Conservation (phyloP, 2,888 invertebrate species). For the Chamaedrilus cognettii region DNA sequence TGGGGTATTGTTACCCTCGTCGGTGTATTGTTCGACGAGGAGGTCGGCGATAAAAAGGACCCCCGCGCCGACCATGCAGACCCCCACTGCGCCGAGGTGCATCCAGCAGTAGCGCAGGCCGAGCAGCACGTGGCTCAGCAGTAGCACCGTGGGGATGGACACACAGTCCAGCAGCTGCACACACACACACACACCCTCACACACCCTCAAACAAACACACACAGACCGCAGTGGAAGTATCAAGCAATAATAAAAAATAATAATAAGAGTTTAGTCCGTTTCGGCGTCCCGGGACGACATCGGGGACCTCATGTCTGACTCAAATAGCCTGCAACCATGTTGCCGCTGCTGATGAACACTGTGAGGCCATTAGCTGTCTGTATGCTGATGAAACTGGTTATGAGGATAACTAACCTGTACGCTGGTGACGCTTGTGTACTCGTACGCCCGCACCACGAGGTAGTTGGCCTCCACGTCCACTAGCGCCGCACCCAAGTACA, state of each 20-base stretch:
- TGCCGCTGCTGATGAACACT: too few species aligned
- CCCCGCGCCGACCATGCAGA: conserved; percentile 80
- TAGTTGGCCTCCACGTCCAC: conserved; percentile 87
- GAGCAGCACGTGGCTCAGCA: conserved; percentile 76
- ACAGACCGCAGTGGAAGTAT: too few species aligned
- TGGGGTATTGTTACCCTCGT: background rate
- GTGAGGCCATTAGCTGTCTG: too few species aligned
- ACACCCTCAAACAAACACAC: too few species aligned
- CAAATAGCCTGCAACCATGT: too few species aligned
- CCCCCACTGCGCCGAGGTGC: conserved; percentile 77
- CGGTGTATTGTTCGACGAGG: conserved; percentile 55
- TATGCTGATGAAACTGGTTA: too few species aligned
- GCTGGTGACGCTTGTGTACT: conserved; percentile 73
- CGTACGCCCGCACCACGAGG: conserved; percentile 78
- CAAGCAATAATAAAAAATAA: too few species aligned
- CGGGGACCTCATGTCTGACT: too few species aligned
- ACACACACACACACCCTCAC: too few species aligned
- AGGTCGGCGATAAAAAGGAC: conserved; percentile 83
- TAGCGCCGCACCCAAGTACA: conserved; percentile 74
- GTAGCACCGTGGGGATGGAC: conserved; percentile 79
- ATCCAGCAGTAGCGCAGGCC: conserved; percentile 74
- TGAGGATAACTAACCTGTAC: conserved; percentile 65
- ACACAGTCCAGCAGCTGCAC: conserved; percentile 83
- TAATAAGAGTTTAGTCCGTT: too few species aligned
- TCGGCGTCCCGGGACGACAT: too few species aligned